Base-by-base conservation (phyloP, 2,797 vertebrate genomes). In the Manis crassicaudata region DNA sequence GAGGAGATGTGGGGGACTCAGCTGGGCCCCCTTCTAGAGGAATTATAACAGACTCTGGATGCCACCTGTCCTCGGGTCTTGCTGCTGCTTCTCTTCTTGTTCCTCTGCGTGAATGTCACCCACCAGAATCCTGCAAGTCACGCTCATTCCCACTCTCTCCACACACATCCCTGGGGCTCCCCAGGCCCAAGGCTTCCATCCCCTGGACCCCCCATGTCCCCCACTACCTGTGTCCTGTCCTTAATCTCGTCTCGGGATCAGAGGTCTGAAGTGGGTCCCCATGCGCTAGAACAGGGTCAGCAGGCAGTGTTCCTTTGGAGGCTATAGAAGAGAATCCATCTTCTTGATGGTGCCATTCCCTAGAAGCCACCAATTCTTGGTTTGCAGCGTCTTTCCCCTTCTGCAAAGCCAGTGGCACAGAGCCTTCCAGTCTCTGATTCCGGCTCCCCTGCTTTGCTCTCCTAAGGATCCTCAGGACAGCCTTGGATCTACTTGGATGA, bases 81-180 rank as follows among this genome's bases (percentile, higher is more conserved):
- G 46, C 46, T 46, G 46, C 46, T 46, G 46, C 11, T 43, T 60
- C 20, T 54, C 6, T 18, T 81, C 17, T 7, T 21, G 7, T 9
- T 12, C 32, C 13, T 35, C 5, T 5, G 50, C 7, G 0, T 32
- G 13, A 11, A 7, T 0, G 18, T 25, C 0, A 0, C 50, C 35
- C 23, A 7, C 14, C 21, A 20, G 29, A 46, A 2, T 2, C 23
- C 37, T 1, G 10, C 2, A 1, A 32, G 35, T 2, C 13, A 13
- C 0, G 0, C 1, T 6, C 20, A 2, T 5, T 12, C 17, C 62
- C 32, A 29, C 32, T 25, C 35, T 35, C 25, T 62, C 40, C 62
- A 5, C 8, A 27, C 62, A 20, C 0, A 1, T n/a, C 27, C 52
- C 2, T 18, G 75, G 88, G 17, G 65, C 25, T 29, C 14, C n/a